phyloP scores from a whole-genome alignment of 92 coral and sea anemone genomes.

The Blastomussa wellsi region DNA sequence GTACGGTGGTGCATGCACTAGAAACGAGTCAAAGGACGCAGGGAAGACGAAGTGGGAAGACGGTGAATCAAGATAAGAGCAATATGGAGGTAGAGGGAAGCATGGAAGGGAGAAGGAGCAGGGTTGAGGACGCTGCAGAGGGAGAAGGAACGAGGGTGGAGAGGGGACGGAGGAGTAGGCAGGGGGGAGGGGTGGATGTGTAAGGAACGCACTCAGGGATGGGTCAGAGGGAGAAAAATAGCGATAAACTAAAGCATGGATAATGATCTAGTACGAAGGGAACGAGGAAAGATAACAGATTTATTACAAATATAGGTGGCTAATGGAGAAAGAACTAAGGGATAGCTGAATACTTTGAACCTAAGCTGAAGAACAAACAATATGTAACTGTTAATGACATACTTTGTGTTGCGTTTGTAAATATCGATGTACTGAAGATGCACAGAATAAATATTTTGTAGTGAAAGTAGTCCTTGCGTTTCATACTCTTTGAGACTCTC shows the following conservation, averaged over 20 bases:
- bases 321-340: neutral
- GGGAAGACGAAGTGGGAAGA: neutral
- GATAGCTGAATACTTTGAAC: neutral
- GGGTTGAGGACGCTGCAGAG: neutral
- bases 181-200: neutral
- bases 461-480: neutral
- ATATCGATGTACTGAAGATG: neutral
- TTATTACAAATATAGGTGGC: neutral
- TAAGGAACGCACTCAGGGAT: neutral
- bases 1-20: neutral
- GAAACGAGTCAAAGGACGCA: neutral
- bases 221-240: neutral
- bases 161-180: neutral
- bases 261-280: neutral
- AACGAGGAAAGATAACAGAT: neutral
- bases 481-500: neutral
- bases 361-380: too few relatives aligned
- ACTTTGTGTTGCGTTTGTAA: neutral
- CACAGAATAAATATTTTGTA: constrained; percentile 8
- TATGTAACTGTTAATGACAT: neutral
- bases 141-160: neutral
- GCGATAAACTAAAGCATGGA: neutral
- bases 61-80: neutral
- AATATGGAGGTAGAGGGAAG: neutral
- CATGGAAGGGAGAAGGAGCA: neutral